phyloP scores from a whole-genome alignment of 2,797 vertebrate genomes.

The Scolopax rusticola region DNA sequence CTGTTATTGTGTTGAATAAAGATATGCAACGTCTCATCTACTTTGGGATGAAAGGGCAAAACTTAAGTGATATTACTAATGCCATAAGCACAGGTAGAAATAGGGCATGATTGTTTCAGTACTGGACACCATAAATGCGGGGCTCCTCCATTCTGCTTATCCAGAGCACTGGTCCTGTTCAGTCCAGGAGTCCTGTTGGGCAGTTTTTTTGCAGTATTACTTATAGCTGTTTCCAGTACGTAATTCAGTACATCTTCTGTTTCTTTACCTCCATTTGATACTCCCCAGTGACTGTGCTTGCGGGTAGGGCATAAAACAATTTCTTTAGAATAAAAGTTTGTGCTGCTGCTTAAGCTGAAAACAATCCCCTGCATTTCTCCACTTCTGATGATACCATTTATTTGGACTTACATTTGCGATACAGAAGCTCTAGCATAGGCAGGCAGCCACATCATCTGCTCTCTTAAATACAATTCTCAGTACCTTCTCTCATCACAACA shows the following conservation, averaged over 20 bases:
- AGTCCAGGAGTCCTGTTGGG: not conserved
- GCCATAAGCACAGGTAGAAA: not conserved
- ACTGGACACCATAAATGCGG: not conserved
- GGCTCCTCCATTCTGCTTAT: not conserved
- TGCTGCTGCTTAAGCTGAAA: not conserved
- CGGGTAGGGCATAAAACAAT: not conserved
- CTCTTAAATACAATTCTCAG: not conserved
- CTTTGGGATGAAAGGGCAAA: not conserved
- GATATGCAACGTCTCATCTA: not conserved
- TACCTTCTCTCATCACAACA: not conserved
- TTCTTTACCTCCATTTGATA: not conserved
- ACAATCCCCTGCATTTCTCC: not conserved
- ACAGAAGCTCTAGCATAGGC: not conserved
- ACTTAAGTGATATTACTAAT: not conserved
- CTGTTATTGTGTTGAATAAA: not conserved
- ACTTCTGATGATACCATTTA: not conserved
- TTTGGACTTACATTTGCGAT: not conserved
- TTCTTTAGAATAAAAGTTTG: not conserved
- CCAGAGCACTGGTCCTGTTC: not conserved
- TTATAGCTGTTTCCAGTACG: not conserved
- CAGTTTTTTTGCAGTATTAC: not conserved
- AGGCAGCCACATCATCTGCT: not conserved
- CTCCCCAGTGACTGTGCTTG: not conserved
- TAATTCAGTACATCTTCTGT: not conserved
- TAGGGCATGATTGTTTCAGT: not conserved